Evolutionary conservation across 2,797 vertebrate species (phyloP).

Genomic region (Sternotherus odoratus): DNA sequence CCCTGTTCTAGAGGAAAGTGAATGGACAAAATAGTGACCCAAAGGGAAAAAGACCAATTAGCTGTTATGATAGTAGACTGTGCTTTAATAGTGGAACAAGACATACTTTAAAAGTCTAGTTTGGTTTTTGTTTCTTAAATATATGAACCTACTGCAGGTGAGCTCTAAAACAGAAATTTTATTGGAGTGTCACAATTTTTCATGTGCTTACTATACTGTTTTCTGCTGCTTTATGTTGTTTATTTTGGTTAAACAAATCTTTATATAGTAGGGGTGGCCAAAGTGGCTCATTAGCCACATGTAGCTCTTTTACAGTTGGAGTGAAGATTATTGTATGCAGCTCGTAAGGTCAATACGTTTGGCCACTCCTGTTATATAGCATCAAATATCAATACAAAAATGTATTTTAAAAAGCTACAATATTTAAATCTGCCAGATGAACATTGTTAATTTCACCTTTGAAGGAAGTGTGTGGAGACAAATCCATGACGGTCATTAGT

Average conservation of each 20-base stretch:
- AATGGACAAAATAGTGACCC: not conserved
- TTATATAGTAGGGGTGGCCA: not conserved
- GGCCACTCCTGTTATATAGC: not conserved
- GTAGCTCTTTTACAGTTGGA: no score
- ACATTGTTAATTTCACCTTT: slow-evolving; percentile 84
- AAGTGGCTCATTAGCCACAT: no score
- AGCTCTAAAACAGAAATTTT: not conserved
- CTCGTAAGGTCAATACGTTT: no score
- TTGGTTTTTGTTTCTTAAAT: not conserved
- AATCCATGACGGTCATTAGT: slow-evolving; percentile 92
- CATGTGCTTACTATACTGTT: not conserved
- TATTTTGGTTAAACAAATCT: not conserved
- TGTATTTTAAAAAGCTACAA: not conserved
- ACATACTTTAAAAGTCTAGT: not conserved
- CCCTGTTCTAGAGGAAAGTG: not conserved
- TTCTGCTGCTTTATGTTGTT: no score
- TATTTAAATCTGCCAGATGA: not conserved
- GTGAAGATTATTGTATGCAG: no score
- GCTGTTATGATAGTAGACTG: not conserved
- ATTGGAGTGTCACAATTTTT: not conserved
- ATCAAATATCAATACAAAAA: not conserved
- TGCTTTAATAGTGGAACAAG: not conserved
- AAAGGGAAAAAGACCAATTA: not conserved
- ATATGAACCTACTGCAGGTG: not conserved
- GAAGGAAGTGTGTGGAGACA: slow-evolving; percentile 95